Evolutionary conservation across 2,888 invertebrate genomes (phyloP).

Genomic region (Coenonympha arcania): DNA sequence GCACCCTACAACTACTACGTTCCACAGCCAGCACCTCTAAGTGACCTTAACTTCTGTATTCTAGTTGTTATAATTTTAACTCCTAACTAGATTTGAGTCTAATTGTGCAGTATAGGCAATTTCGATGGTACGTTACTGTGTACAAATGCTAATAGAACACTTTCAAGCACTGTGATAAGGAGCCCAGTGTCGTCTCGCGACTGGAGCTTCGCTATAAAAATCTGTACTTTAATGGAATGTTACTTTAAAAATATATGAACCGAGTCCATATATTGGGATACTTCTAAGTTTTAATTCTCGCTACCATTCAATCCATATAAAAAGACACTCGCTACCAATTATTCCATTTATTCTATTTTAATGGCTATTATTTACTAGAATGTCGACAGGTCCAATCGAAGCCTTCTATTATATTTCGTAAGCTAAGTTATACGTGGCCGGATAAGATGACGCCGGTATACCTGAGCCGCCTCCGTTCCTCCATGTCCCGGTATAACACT

Average conservation of each 20-base stretch:
- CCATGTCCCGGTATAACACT: constrained; percentile 46
- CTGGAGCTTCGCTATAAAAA: constrained; percentile 17
- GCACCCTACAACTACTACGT: constrained; percentile 12
- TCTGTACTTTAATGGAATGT: constrained; percentile 22
- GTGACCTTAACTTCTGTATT: constrained; percentile 48
- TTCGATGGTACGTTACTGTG: constrained; percentile 22
- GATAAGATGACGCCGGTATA: constrained; percentile 53
- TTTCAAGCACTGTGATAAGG: constrained; percentile 15
- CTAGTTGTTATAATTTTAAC: constrained; percentile 65
- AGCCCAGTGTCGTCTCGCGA: constrained; percentile 6
- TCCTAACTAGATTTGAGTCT: constrained; percentile 68
- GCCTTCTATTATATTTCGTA: constrained; percentile 43
- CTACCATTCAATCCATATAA: constrained; percentile 56
- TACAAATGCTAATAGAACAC: constrained; percentile 24
- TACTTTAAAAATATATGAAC: constrained; percentile 14
- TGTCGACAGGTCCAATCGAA: constrained; percentile 47
- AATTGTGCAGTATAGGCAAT: constrained; percentile 61
- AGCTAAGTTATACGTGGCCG: constrained; percentile 60
- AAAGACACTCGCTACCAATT: constrained; percentile 50
- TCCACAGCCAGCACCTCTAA: constrained; percentile 39
- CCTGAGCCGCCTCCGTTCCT: constrained; percentile 49
- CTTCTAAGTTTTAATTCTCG: constrained; percentile 39
- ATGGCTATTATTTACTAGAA: constrained; percentile 42
- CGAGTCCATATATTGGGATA: constrained; percentile 11
- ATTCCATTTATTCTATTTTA: constrained; percentile 46